phyloP scores from a whole-genome alignment of 1,140 invertebrate species.

The Halotydeus destructor region DNA sequence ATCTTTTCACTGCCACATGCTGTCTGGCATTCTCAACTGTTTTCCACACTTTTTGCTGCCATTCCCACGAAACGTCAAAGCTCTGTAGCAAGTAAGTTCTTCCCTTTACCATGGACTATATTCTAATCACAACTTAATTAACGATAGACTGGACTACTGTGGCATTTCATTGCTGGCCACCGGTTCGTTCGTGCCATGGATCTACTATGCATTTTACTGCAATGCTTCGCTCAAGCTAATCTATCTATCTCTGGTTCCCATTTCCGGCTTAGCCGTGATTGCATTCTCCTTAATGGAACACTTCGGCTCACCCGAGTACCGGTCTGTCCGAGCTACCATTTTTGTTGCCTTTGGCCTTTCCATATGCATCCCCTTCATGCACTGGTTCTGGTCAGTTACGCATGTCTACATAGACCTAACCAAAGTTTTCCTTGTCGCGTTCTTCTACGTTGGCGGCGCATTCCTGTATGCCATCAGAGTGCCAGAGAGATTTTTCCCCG shows the following conservation, averaged over 20 bases:
- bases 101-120: too few relatives aligned
- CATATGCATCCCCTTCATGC: conserved; percentile 58
- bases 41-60: conserved; percentile 93
- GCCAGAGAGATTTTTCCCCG: conserved; percentile 92
- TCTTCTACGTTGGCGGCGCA: conserved; percentile 82
- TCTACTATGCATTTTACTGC: conserved; percentile 98
- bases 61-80: conserved; percentile 70
- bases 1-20: conserved; percentile 82
- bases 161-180: conserved; percentile 92
- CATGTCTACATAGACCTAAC: conserved; percentile 50
- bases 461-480: conserved; percentile 82
- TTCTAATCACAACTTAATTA: too few relatives aligned
- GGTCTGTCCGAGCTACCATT: conserved; percentile 64
- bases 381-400: conserved; percentile 26
- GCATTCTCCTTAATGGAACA: conserved; percentile 91
- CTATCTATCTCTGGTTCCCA: conserved; percentile 66
- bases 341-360: conserved; percentile 87
- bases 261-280: conserved; percentile 74
- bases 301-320: conserved; percentile 72
- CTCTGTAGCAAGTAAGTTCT: too few relatives aligned
- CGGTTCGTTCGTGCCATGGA: conserved; percentile 95
- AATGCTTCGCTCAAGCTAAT: conserved; percentile 48
- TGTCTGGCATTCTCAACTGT: conserved; percentile 88
- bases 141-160: conserved; percentile 81
- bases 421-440: conserved; percentile 84